Base-by-base conservation (phyloP, 2,797 vertebrate species). In the Acestrorhynchus altus region DNA sequence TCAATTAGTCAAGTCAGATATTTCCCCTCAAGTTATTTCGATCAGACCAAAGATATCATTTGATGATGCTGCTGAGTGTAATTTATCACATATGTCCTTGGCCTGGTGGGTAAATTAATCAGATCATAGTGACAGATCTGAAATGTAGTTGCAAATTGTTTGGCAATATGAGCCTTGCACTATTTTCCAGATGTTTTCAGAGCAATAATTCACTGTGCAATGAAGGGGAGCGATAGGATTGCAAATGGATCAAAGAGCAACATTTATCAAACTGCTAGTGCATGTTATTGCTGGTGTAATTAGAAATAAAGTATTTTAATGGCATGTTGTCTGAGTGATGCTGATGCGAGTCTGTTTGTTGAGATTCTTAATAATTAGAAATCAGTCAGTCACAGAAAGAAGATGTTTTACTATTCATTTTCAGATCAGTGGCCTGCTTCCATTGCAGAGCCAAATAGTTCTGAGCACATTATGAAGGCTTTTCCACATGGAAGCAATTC, bases 61-160 rank as follows among this genome's bases (percentile, higher is more conserved):
- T 56, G 63, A 69, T 72, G 66, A 74, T 64, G 63, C 52, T 69
- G 9, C 40, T 40, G 15, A n/a, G 65, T 74, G 52, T 64, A 76
- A 75, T 72, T 77, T 71, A 76, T 79, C 75, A 57, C 28, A 20
- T 57, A 47, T 28, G 24, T 65, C 68, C 47, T 74, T 57, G 28
- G 22, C 79, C 57, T 70, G 63, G 69, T 74, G 70, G 77, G 46
- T 56, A 74, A 82, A 74, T 76, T 42, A 81, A 81, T 54, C 26
- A 74, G 72, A 69, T 78, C 31, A 24, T 6, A 74, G 24, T 74
- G 26, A 67, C 35, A 9, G 47, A 47, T 57, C 44, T 72, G 44
- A 67, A 12, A 9, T 18, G 9, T 7, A 6, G 31, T 6, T 56
- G 69, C 57, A 44, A 16, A 42, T 60, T 77, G 31, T 35, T 28